Evolutionary conservation across 1,140 invertebrate genomes (phyloP).

Genomic region (Scaptomyza hsui): DNA sequence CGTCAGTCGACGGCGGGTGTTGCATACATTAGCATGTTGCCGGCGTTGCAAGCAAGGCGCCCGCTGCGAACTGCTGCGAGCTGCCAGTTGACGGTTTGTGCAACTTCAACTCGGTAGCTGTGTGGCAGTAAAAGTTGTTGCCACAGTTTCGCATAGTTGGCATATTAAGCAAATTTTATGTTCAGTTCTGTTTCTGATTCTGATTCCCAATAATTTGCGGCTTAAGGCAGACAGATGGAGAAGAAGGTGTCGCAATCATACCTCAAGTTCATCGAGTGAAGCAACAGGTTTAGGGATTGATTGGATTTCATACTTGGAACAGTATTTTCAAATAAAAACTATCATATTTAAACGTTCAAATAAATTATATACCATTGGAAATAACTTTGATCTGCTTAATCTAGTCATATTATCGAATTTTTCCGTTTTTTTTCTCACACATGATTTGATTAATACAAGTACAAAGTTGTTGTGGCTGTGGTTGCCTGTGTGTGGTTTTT

Average conservation of each 20-base stretch:
- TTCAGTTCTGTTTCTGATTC: slow-evolving; percentile 50
- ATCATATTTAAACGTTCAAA: background rate
- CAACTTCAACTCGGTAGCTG: slow-evolving; percentile 47
- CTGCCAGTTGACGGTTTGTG: slow-evolving; percentile 50
- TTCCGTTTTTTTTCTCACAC: slow-evolving; percentile 43
- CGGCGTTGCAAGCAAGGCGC: slow-evolving; percentile 48
- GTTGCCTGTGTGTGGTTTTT: slow-evolving; percentile 24
- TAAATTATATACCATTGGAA: slow-evolving; percentile 9
- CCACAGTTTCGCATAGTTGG: slow-evolving; percentile 75
- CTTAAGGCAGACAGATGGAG: background rate
- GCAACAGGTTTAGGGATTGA: background rate
- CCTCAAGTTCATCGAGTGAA: background rate
- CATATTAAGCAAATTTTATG: slow-evolving; percentile 70
- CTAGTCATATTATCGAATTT: slow-evolving; percentile 27
- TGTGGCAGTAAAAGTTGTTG: slow-evolving; percentile 57
- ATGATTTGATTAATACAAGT: slow-evolving; percentile 38
- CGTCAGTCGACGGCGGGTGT: slow-evolving; percentile 73
- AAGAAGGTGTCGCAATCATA: slow-evolving; percentile 6
- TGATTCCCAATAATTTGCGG: slow-evolving; percentile 43
- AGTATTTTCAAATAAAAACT: no score
- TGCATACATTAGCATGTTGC: slow-evolving; percentile 82
- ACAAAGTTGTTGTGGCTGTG: slow-evolving; percentile 37
- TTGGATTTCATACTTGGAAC: no score
- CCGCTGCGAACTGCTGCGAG: slow-evolving; percentile 37
- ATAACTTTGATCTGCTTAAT: slow-evolving; percentile 13